phyloP scores from a whole-genome alignment of 2,113 vertebrate genomes.

The Otis tarda region DNA sequence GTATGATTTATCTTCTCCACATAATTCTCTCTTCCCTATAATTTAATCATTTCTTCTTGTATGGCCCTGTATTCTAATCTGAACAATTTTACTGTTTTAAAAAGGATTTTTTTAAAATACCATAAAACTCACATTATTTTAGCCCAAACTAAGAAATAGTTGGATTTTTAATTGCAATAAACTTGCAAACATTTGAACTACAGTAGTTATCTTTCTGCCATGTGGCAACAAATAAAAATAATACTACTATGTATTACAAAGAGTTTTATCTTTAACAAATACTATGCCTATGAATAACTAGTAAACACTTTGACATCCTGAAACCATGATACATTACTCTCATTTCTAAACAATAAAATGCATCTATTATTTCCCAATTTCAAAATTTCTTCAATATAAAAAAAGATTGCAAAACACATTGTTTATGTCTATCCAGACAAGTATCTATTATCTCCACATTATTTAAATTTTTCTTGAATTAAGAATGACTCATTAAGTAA shows the following conservation, averaged over 20 bases:
- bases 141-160: neutral
- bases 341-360: neutral
- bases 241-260: neutral
- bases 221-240: neutral
- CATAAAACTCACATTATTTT: neutral
- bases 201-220: neutral
- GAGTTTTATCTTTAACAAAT: neutral
- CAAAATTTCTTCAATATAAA: neutral
- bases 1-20: conserved; percentile 5
- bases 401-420: neutral
- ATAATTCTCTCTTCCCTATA: neutral
- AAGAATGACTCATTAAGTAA: neutral
- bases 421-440: neutral
- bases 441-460: neutral
- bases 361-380: neutral
- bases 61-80: neutral
- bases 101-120: neutral
- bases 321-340: neutral
- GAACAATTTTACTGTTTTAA: neutral
- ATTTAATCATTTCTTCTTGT: neutral
- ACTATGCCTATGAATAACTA: neutral
- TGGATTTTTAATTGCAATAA: neutral
- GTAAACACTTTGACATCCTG: neutral
- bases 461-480: neutral
- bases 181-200: neutral